A percentile compares a stretch with the other conserved stretches of the same genome.
These are phyloP conservation scores for Bradypodion pumilum DNA, from an alignment of 2,797 vertebrate species.

Conservation along the genomic window DNA sequence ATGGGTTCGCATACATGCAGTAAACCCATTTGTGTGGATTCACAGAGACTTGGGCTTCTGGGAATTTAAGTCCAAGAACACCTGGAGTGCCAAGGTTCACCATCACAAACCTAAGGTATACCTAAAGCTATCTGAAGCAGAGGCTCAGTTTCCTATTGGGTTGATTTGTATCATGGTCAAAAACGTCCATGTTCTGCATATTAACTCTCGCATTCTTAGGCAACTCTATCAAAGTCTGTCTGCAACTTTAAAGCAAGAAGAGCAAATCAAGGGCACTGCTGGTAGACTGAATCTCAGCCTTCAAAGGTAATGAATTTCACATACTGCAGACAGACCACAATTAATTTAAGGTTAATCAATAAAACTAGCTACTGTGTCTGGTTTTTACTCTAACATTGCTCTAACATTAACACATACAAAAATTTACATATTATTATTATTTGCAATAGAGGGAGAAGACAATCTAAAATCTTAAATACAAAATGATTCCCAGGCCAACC, in stretches of 20 bases:
- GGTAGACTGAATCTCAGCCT: neutral
- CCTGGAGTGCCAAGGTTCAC: too few species aligned
- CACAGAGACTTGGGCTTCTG: too few species aligned
- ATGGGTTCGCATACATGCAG: too few species aligned
- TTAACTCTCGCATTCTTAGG: slow-evolving; percentile 29
- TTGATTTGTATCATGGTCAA: slow-evolving; percentile 3
- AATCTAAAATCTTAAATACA: neutral
- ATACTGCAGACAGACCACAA: neutral
- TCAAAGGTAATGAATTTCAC: slow-evolving; percentile 3
- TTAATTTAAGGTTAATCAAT: neutral
- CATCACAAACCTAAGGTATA: neutral
- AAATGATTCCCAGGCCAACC: neutral
- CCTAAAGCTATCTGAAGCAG: too few species aligned
- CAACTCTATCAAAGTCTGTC: slow-evolving; percentile 29
- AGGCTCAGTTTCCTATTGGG: slow-evolving; percentile 34
- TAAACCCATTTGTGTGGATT: too few species aligned
- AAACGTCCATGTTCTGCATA: slow-evolving; percentile 36
- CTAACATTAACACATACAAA: slow-evolving; percentile 31
- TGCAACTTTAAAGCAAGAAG: slow-evolving; percentile 14
- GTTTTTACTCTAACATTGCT: neutral
- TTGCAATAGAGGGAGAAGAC: neutral
- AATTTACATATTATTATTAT: neutral
- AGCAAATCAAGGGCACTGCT: slow-evolving; percentile 31
- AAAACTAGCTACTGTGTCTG: neutral
- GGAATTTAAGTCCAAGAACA: too few species aligned